These are phyloP conservation scores for Saimiri boliviensis DNA, from an alignment of 2,113 vertebrate species.

Conservation along the genomic window DNA sequence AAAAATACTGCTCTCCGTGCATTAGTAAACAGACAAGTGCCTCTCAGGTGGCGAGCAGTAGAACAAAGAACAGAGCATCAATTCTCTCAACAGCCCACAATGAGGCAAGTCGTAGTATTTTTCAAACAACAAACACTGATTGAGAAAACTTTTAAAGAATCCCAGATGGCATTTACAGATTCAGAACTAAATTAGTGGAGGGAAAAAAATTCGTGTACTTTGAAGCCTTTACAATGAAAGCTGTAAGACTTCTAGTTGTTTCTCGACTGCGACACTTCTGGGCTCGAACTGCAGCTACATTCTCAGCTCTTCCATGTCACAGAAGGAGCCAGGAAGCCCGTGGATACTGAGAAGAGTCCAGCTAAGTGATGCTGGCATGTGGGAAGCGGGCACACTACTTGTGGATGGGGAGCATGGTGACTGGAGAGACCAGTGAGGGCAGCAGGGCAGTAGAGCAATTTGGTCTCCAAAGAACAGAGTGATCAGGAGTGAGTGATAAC, in stretches of 20 bases:
- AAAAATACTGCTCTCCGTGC: background rate
- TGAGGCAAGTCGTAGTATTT: constrained; percentile 32
- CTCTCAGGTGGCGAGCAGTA: background rate
- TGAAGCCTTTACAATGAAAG: constrained; percentile 36
- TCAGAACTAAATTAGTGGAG: constrained; percentile 53
- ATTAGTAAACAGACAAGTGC: background rate
- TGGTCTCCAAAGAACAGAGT: background rate
- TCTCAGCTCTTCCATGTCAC: background rate
- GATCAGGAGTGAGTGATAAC: background rate
- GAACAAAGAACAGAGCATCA: constrained; percentile 48
- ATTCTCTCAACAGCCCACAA: constrained; percentile 42
- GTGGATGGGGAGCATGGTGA: fast-evolving
- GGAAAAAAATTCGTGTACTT: background rate
- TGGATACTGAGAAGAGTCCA: background rate
- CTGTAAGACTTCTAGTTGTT: background rate
- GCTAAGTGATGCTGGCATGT: fast-evolving
- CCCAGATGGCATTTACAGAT: constrained; percentile 54
- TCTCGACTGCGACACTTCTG: background rate
- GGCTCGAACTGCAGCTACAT: background rate
- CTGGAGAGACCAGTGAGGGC: background rate
- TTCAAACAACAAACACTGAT: constrained; percentile 43
- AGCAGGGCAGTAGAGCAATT: background rate
- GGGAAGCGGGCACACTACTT: fast-evolving
- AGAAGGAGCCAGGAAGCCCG: background rate
- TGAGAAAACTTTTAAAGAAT: constrained; percentile 62